phyloP scores from a whole-genome alignment of 1,140 invertebrate species.

The Whitmania pigra region DNA sequence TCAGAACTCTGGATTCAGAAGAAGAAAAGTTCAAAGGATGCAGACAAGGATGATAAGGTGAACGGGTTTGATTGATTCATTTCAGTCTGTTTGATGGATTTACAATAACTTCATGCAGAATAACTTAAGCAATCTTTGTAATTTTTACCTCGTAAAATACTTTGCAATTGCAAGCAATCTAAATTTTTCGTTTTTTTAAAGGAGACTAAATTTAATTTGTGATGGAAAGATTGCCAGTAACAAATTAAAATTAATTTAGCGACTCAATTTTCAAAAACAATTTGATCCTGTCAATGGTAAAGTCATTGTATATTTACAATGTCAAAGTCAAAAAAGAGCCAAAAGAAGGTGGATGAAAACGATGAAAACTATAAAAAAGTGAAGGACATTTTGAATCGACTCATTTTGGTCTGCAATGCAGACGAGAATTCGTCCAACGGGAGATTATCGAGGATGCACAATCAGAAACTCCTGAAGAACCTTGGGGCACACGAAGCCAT shows the following conservation, averaged over 20 bases:
- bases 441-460: conserved; percentile 45
- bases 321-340: too few species aligned
- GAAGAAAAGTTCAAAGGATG: conserved; percentile 34
- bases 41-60: conserved; percentile 18
- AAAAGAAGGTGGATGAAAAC: too few species aligned
- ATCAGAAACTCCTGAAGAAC: conserved; percentile 84
- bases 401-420: too few species aligned
- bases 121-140: not conserved
- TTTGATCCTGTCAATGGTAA: too few species aligned
- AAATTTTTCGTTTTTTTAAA: too few species aligned
- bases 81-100: not conserved
- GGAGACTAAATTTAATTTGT: too few species aligned
- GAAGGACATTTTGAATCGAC: too few species aligned
- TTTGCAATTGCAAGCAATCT: not conserved
- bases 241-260: too few species aligned
- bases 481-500: conserved; percentile 94
- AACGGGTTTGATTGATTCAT: not conserved
- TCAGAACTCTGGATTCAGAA: conserved; percentile 85
- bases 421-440: not conserved
- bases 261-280: too few species aligned
- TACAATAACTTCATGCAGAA: not conserved
- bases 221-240: too few species aligned
- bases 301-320: too few species aligned
- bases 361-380: too few species aligned
- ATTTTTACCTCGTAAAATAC: not conserved